A percentile compares a stretch with the other conserved stretches of the same genome.
These are phyloP conservation scores for Podargus strigoides DNA, from an alignment of 2,797 vertebrate genomes.

Conservation along the genomic window DNA sequence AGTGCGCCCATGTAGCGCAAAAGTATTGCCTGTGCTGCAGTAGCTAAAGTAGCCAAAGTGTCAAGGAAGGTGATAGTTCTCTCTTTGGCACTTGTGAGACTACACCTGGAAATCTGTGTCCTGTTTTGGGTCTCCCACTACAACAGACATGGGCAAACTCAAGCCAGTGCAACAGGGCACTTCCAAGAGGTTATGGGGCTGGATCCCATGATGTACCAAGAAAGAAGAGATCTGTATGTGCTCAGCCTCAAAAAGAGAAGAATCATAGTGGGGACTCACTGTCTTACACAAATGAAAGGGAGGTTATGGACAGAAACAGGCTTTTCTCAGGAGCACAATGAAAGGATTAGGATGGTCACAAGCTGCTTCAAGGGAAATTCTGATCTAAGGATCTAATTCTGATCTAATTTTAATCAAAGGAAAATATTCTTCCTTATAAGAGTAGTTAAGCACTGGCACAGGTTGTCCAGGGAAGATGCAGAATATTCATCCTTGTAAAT, in stretches of 20 bases:
- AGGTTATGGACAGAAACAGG: neutral
- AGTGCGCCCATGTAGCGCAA: neutral
- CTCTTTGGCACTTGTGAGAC: neutral
- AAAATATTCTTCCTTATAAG: neutral
- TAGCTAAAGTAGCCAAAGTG: neutral
- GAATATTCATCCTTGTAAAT: neutral
- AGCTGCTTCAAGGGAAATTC: neutral
- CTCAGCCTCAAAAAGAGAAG: neutral
- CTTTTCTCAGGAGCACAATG: neutral
- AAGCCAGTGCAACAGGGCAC: neutral
- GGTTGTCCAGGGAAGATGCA: neutral
- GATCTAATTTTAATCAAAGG: neutral
- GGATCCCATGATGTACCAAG: neutral
- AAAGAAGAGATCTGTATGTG: neutral
- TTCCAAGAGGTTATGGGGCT: neutral
- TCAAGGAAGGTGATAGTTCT: neutral
- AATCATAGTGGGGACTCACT: neutral
- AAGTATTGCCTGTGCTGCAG: neutral
- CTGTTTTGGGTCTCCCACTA: neutral
- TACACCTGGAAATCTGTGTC: neutral
- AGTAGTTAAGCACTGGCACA: neutral
- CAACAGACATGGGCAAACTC: neutral
- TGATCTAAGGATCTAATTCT: too few relatives aligned
- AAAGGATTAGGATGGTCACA: neutral
- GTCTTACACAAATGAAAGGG: neutral